Percentiles rank a stretch among this genome's conserved stretches.
Evolutionary conservation across 2,888 invertebrate species (phyloP).

Genomic region (Trichogramma dendrolimi): DNA sequence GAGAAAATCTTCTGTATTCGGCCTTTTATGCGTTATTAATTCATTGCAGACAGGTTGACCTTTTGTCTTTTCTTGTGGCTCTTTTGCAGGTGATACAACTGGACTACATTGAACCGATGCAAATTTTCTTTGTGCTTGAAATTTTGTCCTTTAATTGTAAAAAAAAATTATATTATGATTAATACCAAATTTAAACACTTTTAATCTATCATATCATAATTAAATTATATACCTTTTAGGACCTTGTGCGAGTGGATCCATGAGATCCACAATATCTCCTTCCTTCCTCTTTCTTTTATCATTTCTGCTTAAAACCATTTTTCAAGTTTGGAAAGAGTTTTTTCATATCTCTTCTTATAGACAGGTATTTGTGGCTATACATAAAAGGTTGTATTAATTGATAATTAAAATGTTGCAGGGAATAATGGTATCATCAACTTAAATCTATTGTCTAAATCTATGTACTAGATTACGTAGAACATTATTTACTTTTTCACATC

Average conservation of each 20-base stretch:
- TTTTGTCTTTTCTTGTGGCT: constrained; percentile 62
- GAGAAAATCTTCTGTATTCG: constrained; percentile 80
- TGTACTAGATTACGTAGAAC: too few relatives aligned
- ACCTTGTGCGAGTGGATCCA: constrained; percentile 47
- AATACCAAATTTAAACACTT: constrained; percentile 1
- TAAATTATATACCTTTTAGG: constrained; percentile 44
- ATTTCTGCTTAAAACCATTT: constrained; percentile 50
- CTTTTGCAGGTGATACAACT: constrained; percentile 57
- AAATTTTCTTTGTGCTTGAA: constrained; percentile 84
- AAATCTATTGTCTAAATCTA: too few relatives aligned
- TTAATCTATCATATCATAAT: constrained; percentile 11
- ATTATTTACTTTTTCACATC: too few relatives aligned
- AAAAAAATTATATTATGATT: constrained; percentile 9
- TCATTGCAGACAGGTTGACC: constrained; percentile 58
- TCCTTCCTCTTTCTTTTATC: constrained; percentile 50
- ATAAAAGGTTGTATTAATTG: too few relatives aligned
- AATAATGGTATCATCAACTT: too few relatives aligned
- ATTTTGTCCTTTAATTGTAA: constrained; percentile 62
- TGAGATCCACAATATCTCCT: constrained; percentile 50
- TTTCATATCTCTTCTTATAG: constrained; percentile 20
- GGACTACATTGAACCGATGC: constrained; percentile 69
- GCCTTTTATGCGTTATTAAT: constrained; percentile 64
- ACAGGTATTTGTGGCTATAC: neutral
- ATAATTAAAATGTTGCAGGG: too few relatives aligned
- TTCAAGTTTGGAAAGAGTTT: constrained; percentile 24